phyloP scores from a whole-genome alignment of 1,140 invertebrate genomes.

The Drosophila setifemur region DNA sequence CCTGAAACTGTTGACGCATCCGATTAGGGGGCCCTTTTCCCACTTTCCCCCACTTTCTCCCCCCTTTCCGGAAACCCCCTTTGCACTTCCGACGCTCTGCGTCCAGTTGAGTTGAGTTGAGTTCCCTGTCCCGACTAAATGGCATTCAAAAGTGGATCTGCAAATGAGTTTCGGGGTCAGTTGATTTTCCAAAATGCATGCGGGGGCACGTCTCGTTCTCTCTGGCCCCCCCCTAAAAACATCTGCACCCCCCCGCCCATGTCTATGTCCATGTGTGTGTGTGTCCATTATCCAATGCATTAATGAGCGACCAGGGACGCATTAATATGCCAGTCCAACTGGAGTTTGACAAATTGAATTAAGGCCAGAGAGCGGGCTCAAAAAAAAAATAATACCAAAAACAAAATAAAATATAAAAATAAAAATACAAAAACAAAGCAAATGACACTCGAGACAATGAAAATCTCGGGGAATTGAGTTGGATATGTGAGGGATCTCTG shows the following conservation, averaged over 20 bases:
- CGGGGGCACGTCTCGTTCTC: constrained; percentile 7
- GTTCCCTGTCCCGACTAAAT: not conserved
- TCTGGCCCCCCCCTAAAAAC: not conserved
- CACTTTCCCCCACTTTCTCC: not conserved
- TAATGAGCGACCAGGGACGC: constrained; percentile 73
- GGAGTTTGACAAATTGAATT: constrained; percentile 70
- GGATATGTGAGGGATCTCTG: too few relatives aligned
- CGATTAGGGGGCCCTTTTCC: constrained; percentile 1
- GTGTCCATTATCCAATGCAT: constrained; percentile 67
- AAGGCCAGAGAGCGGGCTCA: constrained; percentile 45
- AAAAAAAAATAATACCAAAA: constrained; percentile 4
- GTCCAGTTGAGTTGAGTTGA: not conserved
- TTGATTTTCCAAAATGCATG: constrained; percentile 41
- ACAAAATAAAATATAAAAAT: not conserved
- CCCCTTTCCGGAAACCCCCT: constrained; percentile 5
- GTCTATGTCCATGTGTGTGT: not conserved
- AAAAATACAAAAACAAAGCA: not conserved
- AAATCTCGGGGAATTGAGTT: not conserved
- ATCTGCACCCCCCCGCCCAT: not conserved
- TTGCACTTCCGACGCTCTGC: not conserved
- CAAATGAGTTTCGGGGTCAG: constrained; percentile 14
- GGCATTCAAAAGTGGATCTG: constrained; percentile 16
- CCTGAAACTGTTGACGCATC: constrained; percentile 6
- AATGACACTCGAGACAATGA: constrained; percentile 36
- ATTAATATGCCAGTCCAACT: constrained; percentile 61